Evolutionary conservation across 2,888 invertebrate genomes (phyloP), one percentile per base, ranked within the genome.

Genomic region (Temnothorax rugatulus): DNA sequence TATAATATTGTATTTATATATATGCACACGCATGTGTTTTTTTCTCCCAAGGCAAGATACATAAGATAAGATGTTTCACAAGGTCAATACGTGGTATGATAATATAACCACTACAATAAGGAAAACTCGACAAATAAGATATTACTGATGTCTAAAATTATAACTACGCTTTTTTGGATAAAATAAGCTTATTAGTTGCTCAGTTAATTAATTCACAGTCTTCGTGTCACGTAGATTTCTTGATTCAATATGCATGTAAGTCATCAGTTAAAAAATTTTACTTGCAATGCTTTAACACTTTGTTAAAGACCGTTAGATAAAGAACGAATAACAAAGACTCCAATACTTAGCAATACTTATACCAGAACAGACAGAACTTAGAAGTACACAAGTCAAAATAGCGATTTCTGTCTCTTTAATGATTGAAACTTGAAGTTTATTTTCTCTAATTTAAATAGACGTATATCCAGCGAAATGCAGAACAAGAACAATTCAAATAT

Each of bases 201-300:
- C 41, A 61, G 4, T 61, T 61, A 64, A 64, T 41, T 64, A 64
- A 41, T 21, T 59, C 8, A 11, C 11, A 34, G 9, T 61, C 8
- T 61, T 44, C 25, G 25, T 15, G 21, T 8, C 25, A 41, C 21
- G 15, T 21, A 25, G 7, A 64, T 21, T 64, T 21, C 1, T 41
- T 13, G 15, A 44, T 25, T 64, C 41, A 3, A 64, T 44, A 64
- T 44, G 3, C 41, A 15, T 44, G 15, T 8, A 64, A 64, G 4
- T 66, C 15, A 44, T 44, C 15, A 66, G 41, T 63, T 44, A 38
- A 66, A 5, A 64, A 64, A 25, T 47, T 66, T 66, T 18, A 66
- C 29, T 47, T 9, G 9, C 15, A 66, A 47, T 9, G 3, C 4
- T 47, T 66, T 47, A 47, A 29, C 4, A 66, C 2, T 47, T 18